Evolutionary conservation across 2,888 invertebrate genomes (phyloP).

Genomic region (Euproctis similis): DNA sequence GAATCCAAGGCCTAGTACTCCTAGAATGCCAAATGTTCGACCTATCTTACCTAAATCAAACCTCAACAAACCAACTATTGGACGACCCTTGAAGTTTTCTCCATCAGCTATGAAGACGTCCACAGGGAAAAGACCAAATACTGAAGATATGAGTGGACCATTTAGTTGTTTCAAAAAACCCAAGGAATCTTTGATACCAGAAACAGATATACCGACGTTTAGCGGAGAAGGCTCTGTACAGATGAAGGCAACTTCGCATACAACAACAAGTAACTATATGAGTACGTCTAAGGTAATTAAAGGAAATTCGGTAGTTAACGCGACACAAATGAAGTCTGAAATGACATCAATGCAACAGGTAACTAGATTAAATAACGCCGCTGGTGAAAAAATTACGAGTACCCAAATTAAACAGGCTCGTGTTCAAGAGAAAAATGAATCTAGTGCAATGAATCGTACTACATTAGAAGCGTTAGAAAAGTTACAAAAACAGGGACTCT

Average conservation of each 20-base stretch:
- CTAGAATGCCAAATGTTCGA: conserved; percentile 33
- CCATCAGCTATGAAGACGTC: conserved; percentile 34
- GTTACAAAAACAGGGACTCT: conserved; percentile 59
- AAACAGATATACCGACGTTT: conserved; percentile 33
- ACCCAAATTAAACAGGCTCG: conserved; percentile 48
- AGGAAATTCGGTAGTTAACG: conserved; percentile 44
- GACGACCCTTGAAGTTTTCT: conserved; percentile 46
- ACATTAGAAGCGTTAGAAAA: conserved; percentile 63
- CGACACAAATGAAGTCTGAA: conserved; percentile 53
- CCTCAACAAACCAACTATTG: conserved; percentile 26
- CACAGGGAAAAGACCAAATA: conserved; percentile 32
- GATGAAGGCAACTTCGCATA: conserved; percentile 40
- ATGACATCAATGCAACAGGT: conserved; percentile 45
- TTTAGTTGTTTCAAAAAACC: conserved; percentile 64
- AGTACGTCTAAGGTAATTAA: conserved; percentile 46
- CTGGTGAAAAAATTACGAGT: conserved; percentile 52
- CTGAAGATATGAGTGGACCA: conserved; percentile 42
- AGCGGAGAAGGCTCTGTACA: conserved; percentile 31
- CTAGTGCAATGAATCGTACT: conserved; percentile 39
- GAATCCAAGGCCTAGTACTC: conserved; percentile 30
- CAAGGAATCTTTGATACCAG: conserved; percentile 51
- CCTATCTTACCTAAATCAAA: conserved; percentile 23
- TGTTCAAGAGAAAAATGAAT: conserved; percentile 47
- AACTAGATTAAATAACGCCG: conserved; percentile 43
- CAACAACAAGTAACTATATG: conserved; percentile 41